Evolutionary conservation across 2,797 vertebrate genomes (phyloP), one percentile per base, ranked within the genome.

Genomic region (Myripristis jacobus): DNA sequence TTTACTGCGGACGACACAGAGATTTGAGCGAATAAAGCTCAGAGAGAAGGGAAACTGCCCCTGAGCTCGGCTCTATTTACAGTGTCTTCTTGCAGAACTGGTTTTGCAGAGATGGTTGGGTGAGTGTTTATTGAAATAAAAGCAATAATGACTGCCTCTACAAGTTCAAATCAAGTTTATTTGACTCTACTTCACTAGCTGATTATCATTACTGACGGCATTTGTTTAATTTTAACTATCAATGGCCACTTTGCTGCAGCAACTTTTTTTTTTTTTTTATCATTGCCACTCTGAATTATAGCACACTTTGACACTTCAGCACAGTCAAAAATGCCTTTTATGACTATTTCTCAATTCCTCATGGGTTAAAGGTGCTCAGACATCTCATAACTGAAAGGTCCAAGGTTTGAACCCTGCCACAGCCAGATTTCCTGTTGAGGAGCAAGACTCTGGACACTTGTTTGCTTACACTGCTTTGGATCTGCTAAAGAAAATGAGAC

Each of bases 1-100:
- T 29, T 48, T 9, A n/a, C 16, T 24, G 59, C n/a, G 44, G 43
- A 41, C 31, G 62, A 21, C 13, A 13, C 0, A 0, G 19, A 51
- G 31, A 56, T 0, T 15, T 48, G 50, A 44, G 69, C 2, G 58
- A 22, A 25, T 50, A 60, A 73, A 74, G 36, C 11, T 41, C 0
- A 1, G 6, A 3, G 7, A 2, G 19, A 16, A 25, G 12, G 11
- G 36, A 41, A 41, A 11, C 34, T 38, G 36, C 11, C 36, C 67
- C 61, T 61, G 36, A 41, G n/a, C 66, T 70, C 7, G 0, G 0
- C 27, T 79, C 5, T 85, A 24, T 91, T 87, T 77, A 46, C 73
- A 50, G 58, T 54, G n/a, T 11, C 57, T 54, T 68, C 77, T 19
- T 18, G 80, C 66, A 61, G 27, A 83, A 86, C 89, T 53, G 76